Base-by-base conservation (phyloP, 2,888 invertebrate genomes). In the Fragum fragum region DNA sequence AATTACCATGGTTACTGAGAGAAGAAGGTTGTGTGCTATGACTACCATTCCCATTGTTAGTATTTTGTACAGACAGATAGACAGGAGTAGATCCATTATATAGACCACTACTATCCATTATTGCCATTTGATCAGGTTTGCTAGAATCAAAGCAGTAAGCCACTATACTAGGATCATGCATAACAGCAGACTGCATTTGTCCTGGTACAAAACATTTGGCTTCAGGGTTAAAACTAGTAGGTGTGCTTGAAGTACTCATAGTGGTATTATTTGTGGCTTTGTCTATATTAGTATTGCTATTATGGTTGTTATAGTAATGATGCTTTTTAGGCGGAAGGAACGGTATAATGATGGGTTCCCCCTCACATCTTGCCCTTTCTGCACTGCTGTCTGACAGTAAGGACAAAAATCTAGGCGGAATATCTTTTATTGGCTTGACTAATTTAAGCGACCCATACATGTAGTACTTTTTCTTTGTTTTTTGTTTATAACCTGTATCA, bases 371-470 rank as follows among this genome's bases (percentile, higher is more conserved):
- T 1, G 90, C 88, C 72, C 90, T 90, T 42, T 91, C 92, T 16
- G 90, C 89, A 79, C 90, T 91, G 32, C 87, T 89, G 42, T 90
- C 90, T 1, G 89, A 90, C 26, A 93, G 75, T 74, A 92, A 76
- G 63, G 89, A 83, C 69, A 92, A 86, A 82, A 92, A 93, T 6
- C 92, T 87, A n/a, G 91, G 91, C 21, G 93, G 93, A 42, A 93
- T 93, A 75, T 93, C 93, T 82, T 93, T 93, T 73, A 93, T 91
- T 14, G 93, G 93, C 72, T 92, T 92, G 9, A 93, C 86, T 47
- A 92, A 85, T 77, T 91, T 93, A 39, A 90, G 90, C 63, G 89
- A 89, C n/a, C 92, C 91, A 80, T 92, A 92, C 90, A 91, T 92
- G 75, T 91, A 92, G 77, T 92, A 92, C 76, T 91, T 90, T 28